Evolutionary conservation across 2,797 vertebrate genomes (phyloP).

Genomic region (Chelmon rostratus): DNA sequence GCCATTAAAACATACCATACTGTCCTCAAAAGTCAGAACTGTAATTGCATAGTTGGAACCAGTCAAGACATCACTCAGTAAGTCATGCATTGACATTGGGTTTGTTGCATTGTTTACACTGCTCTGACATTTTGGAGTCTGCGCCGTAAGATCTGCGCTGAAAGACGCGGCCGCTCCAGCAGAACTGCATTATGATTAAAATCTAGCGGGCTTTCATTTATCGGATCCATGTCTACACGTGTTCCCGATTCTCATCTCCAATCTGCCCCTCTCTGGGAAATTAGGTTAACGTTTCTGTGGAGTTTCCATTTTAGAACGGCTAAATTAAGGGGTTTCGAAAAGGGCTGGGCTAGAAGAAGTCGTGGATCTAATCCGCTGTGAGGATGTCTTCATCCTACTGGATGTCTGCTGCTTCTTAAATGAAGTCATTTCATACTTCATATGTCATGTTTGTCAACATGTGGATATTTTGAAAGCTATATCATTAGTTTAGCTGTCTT

Average conservation of each 20-base stretch:
- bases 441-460: conserved; percentile 58
- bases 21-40: conserved; percentile 41
- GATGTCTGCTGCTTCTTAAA: conserved; percentile 37
- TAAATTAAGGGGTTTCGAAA: conserved; percentile 67
- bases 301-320: conserved; percentile 80
- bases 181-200: conserved; percentile 69
- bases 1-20: conserved; percentile 28
- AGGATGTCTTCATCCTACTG: conserved; percentile 64
- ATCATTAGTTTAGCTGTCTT: background rate
- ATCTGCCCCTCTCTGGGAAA: conserved; percentile 68
- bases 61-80: conserved; percentile 36
- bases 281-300: conserved; percentile 73
- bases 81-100: conserved; percentile 49
- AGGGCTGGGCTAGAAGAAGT: conserved; percentile 57
- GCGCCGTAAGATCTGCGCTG: conserved; percentile 34
- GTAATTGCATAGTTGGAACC: conserved; percentile 54
- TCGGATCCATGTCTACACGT: conserved; percentile 71
- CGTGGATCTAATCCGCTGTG: conserved; percentile 49
- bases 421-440: conserved; percentile 65
- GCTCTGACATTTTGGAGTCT: conserved; percentile 33
- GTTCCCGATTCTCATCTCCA: conserved; percentile 72
- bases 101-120: conserved; percentile 56
- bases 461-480: conserved; percentile 37
- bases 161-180: conserved; percentile 57
- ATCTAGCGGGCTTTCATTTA: conserved; percentile 68